Conservation (phyloP, 2,888 invertebrate species). For the Ametastegia equiseti region DNA sequence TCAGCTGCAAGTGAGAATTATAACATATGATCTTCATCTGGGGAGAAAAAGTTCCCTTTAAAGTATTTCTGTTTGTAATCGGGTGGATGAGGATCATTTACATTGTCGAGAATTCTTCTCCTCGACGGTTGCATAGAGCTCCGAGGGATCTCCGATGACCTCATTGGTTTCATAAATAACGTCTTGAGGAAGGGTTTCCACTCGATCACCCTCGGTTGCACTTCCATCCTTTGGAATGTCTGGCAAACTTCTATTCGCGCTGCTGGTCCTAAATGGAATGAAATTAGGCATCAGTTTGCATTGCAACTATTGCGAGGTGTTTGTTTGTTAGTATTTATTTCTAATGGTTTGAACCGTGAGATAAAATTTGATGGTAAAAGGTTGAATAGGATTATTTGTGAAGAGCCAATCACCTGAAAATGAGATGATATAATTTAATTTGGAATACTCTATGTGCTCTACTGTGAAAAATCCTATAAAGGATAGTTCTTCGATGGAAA, state of each 20-base stretch:
- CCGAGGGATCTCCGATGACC: slow-evolving; percentile 85
- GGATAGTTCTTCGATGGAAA: not conserved
- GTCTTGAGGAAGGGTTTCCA: slow-evolving; percentile 64
- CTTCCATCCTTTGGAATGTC: slow-evolving; percentile 88
- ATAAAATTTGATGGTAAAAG: not conserved
- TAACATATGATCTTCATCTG: slow-evolving; percentile 2
- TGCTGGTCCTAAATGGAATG: slow-evolving; percentile 71
- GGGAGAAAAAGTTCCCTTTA: not conserved
- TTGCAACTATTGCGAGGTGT: not conserved
- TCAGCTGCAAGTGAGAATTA: slow-evolving; percentile 53
- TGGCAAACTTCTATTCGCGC: slow-evolving; percentile 88
- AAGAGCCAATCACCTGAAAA: slow-evolving; percentile 34
- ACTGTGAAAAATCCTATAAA: not conserved
- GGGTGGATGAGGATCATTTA: slow-evolving; percentile 62
- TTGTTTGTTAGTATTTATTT: not conserved
- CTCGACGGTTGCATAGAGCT: slow-evolving; percentile 90
- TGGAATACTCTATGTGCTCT: not conserved
- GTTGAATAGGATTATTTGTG: slow-evolving; percentile 22
- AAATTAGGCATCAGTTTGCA: not conserved
- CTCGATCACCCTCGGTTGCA: slow-evolving; percentile 74
- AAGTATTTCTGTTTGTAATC: not conserved
- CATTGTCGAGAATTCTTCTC: slow-evolving; percentile 75
- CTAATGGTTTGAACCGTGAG: not conserved
- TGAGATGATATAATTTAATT: not conserved
- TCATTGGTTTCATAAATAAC: slow-evolving; percentile 72